Evolutionary conservation across 2,113 vertebrate genomes (phyloP).

Genomic region (Elgaria multicarinata): DNA sequence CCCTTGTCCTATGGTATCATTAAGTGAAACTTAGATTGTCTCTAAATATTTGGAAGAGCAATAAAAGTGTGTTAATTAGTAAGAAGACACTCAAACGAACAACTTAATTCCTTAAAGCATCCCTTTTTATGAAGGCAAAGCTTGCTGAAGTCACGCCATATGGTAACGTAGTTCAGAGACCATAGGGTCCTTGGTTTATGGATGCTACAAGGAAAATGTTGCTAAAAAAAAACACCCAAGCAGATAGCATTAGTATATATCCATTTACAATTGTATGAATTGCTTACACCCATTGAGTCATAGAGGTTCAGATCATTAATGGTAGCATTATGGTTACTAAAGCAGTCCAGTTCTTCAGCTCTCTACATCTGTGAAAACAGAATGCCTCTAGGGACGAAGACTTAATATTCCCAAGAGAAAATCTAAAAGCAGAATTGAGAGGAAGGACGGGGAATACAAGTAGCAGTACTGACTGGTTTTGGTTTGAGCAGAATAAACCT

Average conservation of each 20-base stretch:
- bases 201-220: conserved; percentile 55
- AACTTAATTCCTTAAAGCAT: conserved; percentile 65
- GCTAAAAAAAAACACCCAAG: conserved; percentile 40
- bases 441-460: conserved; percentile 22
- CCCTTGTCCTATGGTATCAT: conserved; percentile 64
- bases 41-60: conserved; percentile 74
- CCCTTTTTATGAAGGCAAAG: conserved; percentile 69
- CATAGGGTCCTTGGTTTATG: conserved; percentile 60
- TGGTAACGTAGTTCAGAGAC: conserved; percentile 65
- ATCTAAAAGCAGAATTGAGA: conserved; percentile 58
- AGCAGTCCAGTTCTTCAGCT: conserved; percentile 66
- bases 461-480: conserved; percentile 47
- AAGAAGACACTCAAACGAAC: conserved; percentile 64
- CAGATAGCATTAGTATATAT: conserved; percentile 48
- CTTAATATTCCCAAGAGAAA: conserved; percentile 71
- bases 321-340: conserved; percentile 57
- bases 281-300: conserved; percentile 56
- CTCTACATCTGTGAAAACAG: conserved; percentile 63
- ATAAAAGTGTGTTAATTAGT: conserved; percentile 68
- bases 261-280: conserved; percentile 60
- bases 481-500: conserved; percentile 66
- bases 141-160: conserved; percentile 70
- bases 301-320: conserved; percentile 70
- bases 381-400: conserved; percentile 66
- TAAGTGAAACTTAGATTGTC: conserved; percentile 71